Percentiles rank a stretch among this genome's conserved stretches.
Evolutionary conservation across 1,140 invertebrate genomes (phyloP).

Genomic region (Ditylenchus dipsaci): DNA sequence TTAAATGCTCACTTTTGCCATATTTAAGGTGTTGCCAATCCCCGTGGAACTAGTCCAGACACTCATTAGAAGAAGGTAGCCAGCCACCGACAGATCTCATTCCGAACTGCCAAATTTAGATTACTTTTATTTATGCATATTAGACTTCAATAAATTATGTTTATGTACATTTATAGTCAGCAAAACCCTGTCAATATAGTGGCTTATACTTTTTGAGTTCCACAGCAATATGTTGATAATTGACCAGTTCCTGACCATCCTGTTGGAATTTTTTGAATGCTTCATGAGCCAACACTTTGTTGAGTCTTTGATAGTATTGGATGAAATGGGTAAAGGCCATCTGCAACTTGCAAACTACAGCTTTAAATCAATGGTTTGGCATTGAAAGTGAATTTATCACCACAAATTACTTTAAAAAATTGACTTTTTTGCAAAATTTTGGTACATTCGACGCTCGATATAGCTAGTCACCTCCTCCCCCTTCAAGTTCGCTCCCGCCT

Average conservation of each 20-base stretch:
- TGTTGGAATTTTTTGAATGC: slow-evolving; percentile 65
- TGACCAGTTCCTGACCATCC: slow-evolving; percentile 81
- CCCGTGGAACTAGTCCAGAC: slow-evolving; percentile 51
- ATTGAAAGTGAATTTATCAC: not conserved
- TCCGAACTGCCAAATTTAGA: too few relatives aligned
- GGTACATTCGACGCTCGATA: too few relatives aligned
- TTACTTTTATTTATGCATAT: too few relatives aligned
- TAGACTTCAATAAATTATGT: not conserved
- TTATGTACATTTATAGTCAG: too few relatives aligned
- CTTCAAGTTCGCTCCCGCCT: too few relatives aligned
- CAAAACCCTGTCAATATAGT: slow-evolving; percentile 21
- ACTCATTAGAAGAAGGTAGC: not conserved
- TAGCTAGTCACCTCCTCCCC: too few relatives aligned
- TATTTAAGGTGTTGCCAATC: slow-evolving; percentile 48
- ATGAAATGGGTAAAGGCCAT: slow-evolving; percentile 88
- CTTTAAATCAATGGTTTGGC: not conserved
- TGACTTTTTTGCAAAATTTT: not conserved
- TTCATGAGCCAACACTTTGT: slow-evolving; percentile 81
- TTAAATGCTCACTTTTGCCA: too few relatives aligned
- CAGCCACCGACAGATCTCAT: too few relatives aligned
- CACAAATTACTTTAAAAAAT: not conserved
- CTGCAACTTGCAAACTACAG: slow-evolving; percentile 65
- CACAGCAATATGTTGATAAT: slow-evolving; percentile 97
- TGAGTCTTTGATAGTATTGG: slow-evolving; percentile 94
- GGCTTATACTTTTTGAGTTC: slow-evolving; percentile 98